Evolutionary conservation across 2,888 invertebrate species (phyloP).

Genomic region (Lasius platythorax): DNA sequence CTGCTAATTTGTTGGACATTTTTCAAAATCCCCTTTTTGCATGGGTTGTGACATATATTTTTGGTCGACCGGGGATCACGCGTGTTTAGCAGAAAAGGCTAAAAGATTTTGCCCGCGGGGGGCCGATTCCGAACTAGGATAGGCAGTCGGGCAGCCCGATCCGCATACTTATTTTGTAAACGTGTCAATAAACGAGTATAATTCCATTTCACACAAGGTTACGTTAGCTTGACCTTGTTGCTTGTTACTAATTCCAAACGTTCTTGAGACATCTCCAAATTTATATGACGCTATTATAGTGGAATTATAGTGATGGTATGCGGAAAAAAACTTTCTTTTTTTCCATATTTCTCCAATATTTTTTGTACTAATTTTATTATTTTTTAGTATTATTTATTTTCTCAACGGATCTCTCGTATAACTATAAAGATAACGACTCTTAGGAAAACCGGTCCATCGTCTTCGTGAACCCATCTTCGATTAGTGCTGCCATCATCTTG

Average conservation of each 20-base stretch:
- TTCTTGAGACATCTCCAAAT: neutral
- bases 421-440: neutral
- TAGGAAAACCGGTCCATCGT: conserved; percentile 26
- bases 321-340: neutral
- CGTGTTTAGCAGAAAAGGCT: conserved; percentile 71
- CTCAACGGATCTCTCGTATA: neutral
- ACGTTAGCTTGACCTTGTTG: neutral
- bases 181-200: conserved; percentile 21
- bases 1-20: conserved; percentile 77
- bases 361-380: conserved; percentile 7
- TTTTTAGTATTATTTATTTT: neutral
- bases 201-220: conserved; percentile 42
- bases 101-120: conserved; percentile 81
- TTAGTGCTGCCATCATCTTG: conserved; percentile 75
- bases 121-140: conserved; percentile 68
- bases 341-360: neutral
- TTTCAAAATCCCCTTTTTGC: conserved; percentile 50
- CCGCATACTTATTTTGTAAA: conserved; percentile 41
- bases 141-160: conserved; percentile 61
- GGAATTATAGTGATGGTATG: neutral
- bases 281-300: neutral
- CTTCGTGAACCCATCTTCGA: conserved; percentile 53
- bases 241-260: neutral
- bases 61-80: conserved; percentile 52
- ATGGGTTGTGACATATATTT: conserved; percentile 68